These are phyloP conservation scores for Cheiracanthium punctorium DNA, from an alignment of 2,888 invertebrate genomes.

Conservation along the genomic window DNA sequence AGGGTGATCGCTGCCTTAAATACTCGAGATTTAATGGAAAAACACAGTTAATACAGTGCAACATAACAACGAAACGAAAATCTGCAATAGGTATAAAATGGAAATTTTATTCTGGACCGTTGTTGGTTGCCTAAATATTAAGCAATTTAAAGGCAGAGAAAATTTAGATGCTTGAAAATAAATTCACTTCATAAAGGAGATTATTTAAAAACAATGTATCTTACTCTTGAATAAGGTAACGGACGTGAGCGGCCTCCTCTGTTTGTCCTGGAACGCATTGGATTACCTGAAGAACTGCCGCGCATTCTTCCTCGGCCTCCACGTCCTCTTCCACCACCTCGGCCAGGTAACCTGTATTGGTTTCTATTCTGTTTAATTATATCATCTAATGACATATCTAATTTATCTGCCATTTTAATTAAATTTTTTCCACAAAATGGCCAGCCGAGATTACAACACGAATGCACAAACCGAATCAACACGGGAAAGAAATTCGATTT, in stretches of 20 bases:
- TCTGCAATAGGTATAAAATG: too few relatives aligned
- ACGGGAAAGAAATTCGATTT: neutral
- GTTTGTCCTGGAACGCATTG: conserved; percentile 14
- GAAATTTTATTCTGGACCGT: too few relatives aligned
- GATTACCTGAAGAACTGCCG: conserved; percentile 64
- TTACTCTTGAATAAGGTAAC: conserved; percentile 81
- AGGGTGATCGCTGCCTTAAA: too few relatives aligned
- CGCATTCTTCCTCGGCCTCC: conserved; percentile 73
- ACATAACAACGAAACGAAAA: too few relatives aligned
- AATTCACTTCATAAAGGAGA: too few relatives aligned
- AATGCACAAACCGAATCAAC: neutral
- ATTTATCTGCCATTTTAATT: conserved; percentile 90
- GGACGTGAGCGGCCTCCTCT: conserved; percentile 51
- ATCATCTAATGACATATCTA: conserved; percentile 98
- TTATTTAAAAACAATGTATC: conserved; percentile 72
- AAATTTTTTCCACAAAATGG: neutral
- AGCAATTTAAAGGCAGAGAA: too few relatives aligned
- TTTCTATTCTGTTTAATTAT: conserved; percentile 89
- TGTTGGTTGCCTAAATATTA: too few relatives aligned
- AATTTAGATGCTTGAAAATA: too few relatives aligned
- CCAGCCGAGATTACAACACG: neutral
- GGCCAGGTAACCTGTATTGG: conserved; percentile 75
- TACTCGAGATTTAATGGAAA: too few relatives aligned
- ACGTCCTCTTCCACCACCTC: conserved; percentile 72
- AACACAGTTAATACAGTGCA: too few relatives aligned